phyloP scores from a whole-genome alignment of 2,888 invertebrate species.

The Aphidoletes aphidimyza region DNA sequence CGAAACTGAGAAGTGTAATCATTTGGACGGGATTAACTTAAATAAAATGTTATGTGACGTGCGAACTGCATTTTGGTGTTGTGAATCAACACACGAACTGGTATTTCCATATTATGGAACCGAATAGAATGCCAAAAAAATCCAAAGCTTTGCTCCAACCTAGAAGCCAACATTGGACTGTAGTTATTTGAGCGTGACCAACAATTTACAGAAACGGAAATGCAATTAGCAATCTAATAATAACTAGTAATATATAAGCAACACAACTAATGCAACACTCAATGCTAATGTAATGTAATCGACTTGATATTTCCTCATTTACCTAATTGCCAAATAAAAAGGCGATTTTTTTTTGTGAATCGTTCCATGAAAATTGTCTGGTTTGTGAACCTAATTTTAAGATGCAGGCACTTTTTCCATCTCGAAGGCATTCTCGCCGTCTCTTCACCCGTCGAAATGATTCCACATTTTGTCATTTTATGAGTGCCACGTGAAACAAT shows the following conservation, averaged over 20 bases:
- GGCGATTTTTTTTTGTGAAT: not conserved
- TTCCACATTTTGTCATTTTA: not conserved
- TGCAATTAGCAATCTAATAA: conserved; percentile 49
- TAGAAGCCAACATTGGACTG: not conserved
- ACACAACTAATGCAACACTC: not conserved
- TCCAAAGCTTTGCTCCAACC: too few relatives aligned
- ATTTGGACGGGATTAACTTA: conserved; percentile 24
- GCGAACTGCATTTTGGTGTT: too few relatives aligned
- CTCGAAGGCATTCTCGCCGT: too few relatives aligned
- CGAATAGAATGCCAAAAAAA: too few relatives aligned
- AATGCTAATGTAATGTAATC: not conserved
- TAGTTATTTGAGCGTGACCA: too few relatives aligned
- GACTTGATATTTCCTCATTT: conserved; percentile 45
- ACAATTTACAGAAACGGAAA: not conserved
- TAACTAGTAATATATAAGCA: not conserved
- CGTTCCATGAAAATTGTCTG: not conserved
- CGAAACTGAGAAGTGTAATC: not conserved
- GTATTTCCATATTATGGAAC: too few relatives aligned
- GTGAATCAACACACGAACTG: not conserved
- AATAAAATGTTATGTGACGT: conserved; percentile 36
- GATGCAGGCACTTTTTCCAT: not conserved
- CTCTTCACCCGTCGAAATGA: not conserved
- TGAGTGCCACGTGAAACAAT: conserved; percentile 43
- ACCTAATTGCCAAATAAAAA: conserved; percentile 24
- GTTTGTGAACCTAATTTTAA: conserved; percentile 35